phyloP scores from a whole-genome alignment of 2,888 invertebrate genomes.

The Caenorhabditis uteleia region DNA sequence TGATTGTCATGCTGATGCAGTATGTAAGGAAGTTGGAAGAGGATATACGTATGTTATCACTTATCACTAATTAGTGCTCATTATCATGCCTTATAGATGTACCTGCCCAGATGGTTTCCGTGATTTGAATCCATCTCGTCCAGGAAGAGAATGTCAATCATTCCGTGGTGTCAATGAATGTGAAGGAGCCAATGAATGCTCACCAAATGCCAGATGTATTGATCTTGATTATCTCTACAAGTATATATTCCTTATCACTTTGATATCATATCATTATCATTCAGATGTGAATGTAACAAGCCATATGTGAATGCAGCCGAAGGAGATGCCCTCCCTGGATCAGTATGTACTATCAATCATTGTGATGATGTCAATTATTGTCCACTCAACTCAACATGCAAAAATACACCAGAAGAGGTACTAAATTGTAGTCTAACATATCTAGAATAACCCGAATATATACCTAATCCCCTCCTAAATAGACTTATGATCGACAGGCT shows the following conservation, averaged over 20 bases:
- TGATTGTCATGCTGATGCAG: conserved; percentile 54
- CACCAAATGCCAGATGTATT: conserved; percentile 59
- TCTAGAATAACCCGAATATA: not conserved
- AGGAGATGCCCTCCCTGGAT: conserved; percentile 53
- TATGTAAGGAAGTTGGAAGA: conserved; percentile 50
- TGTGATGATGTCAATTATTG: conserved; percentile 77
- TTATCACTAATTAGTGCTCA: not conserved
- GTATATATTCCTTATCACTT: conserved; percentile 15
- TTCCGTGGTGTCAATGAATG: conserved; percentile 61
- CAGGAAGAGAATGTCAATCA: conserved; percentile 55
- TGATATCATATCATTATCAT: not conserved
- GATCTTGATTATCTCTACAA: conserved; percentile 57
- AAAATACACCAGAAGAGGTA: conserved; percentile 77
- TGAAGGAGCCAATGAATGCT: conserved; percentile 59
- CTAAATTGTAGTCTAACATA: not conserved
- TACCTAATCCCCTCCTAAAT: not conserved
- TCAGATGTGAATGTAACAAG: conserved; percentile 54
- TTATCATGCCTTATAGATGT: conserved; percentile 3
- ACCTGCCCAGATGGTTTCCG: conserved; percentile 50
- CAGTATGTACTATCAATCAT: conserved; percentile 71
- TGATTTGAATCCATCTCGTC: conserved; percentile 54
- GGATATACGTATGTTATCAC: conserved; percentile 42
- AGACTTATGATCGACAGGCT: conserved; percentile 45
- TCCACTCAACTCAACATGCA: conserved; percentile 87
- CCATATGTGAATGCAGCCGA: conserved; percentile 58